Evolutionary conservation across 2,888 invertebrate genomes (phyloP).

Genomic region (Crematogaster levior): DNA sequence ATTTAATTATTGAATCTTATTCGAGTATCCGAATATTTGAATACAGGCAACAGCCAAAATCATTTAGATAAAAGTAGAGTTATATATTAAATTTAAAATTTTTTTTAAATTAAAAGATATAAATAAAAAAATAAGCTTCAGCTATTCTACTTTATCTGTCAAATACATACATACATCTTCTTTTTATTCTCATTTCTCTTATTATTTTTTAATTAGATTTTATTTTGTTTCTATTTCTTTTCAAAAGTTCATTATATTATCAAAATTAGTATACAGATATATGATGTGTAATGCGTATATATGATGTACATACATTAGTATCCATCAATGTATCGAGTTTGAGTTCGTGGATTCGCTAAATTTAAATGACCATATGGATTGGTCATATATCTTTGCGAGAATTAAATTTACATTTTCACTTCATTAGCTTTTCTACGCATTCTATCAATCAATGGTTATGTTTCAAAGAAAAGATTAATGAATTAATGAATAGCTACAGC

Average conservation of each 20-base stretch:
- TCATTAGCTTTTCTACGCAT: background rate
- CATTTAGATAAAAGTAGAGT: constrained; percentile 83
- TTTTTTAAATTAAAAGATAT: background rate
- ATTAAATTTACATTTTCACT: constrained; percentile 38
- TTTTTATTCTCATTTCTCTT: background rate
- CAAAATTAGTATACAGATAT: background rate
- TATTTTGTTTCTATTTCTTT: background rate
- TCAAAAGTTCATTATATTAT: background rate
- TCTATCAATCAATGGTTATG: background rate
- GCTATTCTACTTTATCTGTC: background rate
- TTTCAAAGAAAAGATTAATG: constrained; percentile 19
- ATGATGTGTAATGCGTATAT: background rate
- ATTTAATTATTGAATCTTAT: constrained; percentile 39
- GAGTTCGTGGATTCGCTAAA: background rate
- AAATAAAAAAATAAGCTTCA: background rate
- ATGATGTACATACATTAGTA: background rate
- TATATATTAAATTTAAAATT: constrained; percentile 81
- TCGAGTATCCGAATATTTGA: background rate
- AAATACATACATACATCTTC: background rate
- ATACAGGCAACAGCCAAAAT: constrained; percentile 55
- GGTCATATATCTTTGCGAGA: background rate
- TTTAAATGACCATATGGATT: background rate
- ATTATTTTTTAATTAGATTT: background rate
- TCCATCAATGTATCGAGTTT: background rate
- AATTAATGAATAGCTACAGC: constrained; percentile 8